phyloP scores from a whole-genome alignment of 92 coral and sea anemone species.

The Umimayanthus chanpuru region DNA sequence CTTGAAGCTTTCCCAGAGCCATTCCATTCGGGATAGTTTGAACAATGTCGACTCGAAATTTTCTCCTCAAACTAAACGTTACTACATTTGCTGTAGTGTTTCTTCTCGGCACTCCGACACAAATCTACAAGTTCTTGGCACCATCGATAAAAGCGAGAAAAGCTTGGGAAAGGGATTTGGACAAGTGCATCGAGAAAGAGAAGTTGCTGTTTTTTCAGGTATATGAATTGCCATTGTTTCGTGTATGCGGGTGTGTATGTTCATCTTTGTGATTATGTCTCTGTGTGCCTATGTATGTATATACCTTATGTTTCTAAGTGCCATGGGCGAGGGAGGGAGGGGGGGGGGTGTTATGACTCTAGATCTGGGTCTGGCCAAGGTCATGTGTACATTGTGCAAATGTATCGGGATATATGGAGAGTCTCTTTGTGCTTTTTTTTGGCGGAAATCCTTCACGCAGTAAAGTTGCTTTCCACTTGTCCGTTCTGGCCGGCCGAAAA shows the following conservation, averaged over 20 bases:
- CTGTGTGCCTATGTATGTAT: too few relatives aligned
- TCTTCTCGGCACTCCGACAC: constrained; percentile 87
- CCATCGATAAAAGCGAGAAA: constrained; percentile 76
- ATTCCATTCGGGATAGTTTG: not conserved
- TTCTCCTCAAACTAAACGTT: not conserved
- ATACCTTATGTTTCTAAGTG: too few relatives aligned
- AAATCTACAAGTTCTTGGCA: constrained; percentile 88
- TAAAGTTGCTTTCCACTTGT: too few relatives aligned
- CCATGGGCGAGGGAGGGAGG: too few relatives aligned
- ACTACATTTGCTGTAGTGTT: constrained; percentile 70
- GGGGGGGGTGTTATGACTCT: too few relatives aligned
- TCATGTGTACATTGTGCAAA: too few relatives aligned
- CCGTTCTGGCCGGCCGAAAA: too few relatives aligned
- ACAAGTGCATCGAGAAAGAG: constrained; percentile 69
- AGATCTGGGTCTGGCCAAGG: too few relatives aligned
- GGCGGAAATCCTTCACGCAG: too few relatives aligned
- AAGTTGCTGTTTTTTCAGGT: constrained; percentile 78
- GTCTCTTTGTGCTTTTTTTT: too few relatives aligned
- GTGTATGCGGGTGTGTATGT: not conserved
- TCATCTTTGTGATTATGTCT: not conserved
- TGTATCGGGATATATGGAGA: too few relatives aligned
- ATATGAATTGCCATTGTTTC: not conserved
- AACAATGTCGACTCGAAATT: not conserved
- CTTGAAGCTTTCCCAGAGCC: not conserved
- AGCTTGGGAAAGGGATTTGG: constrained; percentile 78